A percentile compares a stretch with the other conserved stretches of the same genome.
Conservation (phyloP, 2,113 vertebrate species). For the Tapirus terrestris region DNA sequence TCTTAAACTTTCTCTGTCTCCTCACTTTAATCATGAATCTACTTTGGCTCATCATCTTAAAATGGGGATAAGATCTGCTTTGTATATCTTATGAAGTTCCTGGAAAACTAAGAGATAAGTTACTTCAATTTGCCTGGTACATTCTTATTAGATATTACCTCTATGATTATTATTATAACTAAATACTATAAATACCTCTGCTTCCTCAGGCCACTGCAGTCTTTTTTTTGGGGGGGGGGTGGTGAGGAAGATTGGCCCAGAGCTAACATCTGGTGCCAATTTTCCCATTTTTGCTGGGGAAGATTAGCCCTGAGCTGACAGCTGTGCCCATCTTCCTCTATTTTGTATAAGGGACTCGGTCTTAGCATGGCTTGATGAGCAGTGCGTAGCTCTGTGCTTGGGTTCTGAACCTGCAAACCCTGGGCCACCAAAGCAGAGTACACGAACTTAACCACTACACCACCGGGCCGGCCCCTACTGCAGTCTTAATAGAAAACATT, state of each 20-base stretch:
- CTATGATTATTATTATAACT: not conserved
- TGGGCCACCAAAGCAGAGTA: no score
- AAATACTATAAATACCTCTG: not conserved
- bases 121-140: not conserved
- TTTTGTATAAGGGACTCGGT: no score
- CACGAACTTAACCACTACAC: no score
- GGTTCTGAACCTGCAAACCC: no score
- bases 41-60: not conserved
- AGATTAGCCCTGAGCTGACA: no score
- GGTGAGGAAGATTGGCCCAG: no score
- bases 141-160: not conserved
- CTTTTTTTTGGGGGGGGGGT: not conserved
- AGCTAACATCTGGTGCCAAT: no score
- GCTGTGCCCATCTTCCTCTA: no score
- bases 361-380: no score
- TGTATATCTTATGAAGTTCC: not conserved
- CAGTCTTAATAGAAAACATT: not conserved
- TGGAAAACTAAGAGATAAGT: not conserved
- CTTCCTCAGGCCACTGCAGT: not conserved
- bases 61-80: not conserved
- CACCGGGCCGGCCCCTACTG: no score
- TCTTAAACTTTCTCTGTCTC: not conserved
- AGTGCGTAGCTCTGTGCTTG: no score
- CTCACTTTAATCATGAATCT: not conserved
- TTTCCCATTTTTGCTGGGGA: no score